Conservation (phyloP, 1,140 invertebrate genomes). For the Trachelipus rathkii region DNA sequence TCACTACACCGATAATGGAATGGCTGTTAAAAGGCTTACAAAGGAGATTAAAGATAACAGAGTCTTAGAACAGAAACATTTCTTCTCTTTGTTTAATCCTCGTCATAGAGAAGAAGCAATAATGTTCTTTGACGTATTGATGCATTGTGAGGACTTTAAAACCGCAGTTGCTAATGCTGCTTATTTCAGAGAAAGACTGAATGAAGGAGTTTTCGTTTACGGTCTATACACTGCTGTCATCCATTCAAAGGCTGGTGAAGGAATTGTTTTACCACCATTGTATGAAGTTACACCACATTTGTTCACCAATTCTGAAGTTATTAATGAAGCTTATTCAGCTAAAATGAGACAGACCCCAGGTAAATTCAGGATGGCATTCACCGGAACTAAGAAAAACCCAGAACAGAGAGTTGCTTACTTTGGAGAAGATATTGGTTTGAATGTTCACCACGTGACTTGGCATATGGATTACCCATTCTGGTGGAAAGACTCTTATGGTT, state of each 20-base stretch:
- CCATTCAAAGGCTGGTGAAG: conserved; percentile 52
- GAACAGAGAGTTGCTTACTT: conserved; percentile 59
- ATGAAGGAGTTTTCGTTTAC: conserved; percentile 23
- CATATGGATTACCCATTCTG: conserved; percentile 56
- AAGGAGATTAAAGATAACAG: conserved; percentile 25
- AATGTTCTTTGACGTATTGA: conserved; percentile 32
- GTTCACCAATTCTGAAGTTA: conserved; percentile 51
- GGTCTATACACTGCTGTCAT: conserved; percentile 46
- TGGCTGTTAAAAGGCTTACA: conserved; percentile 19
- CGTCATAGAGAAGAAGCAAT: conserved; percentile 37
- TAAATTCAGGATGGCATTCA: conserved; percentile 25
- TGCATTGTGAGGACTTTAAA: background rate
- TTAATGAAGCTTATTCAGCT: conserved; percentile 48
- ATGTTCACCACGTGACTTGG: conserved; percentile 61
- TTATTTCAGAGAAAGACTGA: conserved; percentile 25
- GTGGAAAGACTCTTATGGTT: conserved; percentile 50
- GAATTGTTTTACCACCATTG: conserved; percentile 56
- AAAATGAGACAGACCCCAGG: conserved; percentile 49
- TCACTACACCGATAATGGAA: conserved; percentile 27
- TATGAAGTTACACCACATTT: conserved; percentile 61
- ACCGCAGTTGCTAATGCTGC: conserved; percentile 17
- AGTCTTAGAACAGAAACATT: conserved; percentile 24
- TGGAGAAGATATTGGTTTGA: conserved; percentile 67
- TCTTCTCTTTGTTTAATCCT: conserved; percentile 38
- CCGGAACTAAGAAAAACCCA: conserved; percentile 43